Base-by-base conservation (phyloP, 2,113 vertebrate genomes). In the Tinamus guttatus region DNA sequence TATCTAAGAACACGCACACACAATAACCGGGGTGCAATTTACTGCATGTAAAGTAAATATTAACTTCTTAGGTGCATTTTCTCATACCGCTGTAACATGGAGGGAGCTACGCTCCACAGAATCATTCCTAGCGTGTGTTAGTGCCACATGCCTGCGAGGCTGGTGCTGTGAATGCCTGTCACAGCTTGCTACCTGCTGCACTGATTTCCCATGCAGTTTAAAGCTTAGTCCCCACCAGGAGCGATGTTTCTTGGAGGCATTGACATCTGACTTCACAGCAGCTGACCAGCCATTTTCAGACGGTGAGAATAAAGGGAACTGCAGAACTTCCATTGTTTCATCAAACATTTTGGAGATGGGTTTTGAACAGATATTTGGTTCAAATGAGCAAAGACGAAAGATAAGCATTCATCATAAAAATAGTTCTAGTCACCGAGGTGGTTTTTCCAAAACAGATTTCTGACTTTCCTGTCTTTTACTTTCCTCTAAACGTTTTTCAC, bases 111-210 rank as follows among this genome's bases (percentile, higher is more conserved):
- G 9, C 71, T 54, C 13, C 28, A 19, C 14, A 38, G 93, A 54
- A 24, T 21, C 58, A 2, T 11, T 74, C 32, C 11, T 13, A 0
- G n/a, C 1, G 4, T 19, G 2, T 3, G 4, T n/a, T 24, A 10
- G 13, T 3, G 36, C 63, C 1, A 0, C 5, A 10, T 1, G 6
- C 30, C 5, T 2, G 5, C 14, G 1, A 24, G 3, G 19, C 16
- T 2, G 17, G 24, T 5, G 2, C 2, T n/a, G 30, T 1, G n/a
- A 51, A 7, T 1, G 27, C 15, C 0, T 49, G 73, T 40, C 30
- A 2, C 13, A 4, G 83, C 67, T 74, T 45, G 56, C 49, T 75
- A 16, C 73, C 38, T 30, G 40, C 45, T 34, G 15, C 5, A 15
- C 27, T 30, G 2, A 45, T 58, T 52, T 45, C 65, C 71, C 43